These are phyloP conservation scores for Volucella inanis DNA, from an alignment of 2,888 invertebrate species.

Conservation along the genomic window DNA sequence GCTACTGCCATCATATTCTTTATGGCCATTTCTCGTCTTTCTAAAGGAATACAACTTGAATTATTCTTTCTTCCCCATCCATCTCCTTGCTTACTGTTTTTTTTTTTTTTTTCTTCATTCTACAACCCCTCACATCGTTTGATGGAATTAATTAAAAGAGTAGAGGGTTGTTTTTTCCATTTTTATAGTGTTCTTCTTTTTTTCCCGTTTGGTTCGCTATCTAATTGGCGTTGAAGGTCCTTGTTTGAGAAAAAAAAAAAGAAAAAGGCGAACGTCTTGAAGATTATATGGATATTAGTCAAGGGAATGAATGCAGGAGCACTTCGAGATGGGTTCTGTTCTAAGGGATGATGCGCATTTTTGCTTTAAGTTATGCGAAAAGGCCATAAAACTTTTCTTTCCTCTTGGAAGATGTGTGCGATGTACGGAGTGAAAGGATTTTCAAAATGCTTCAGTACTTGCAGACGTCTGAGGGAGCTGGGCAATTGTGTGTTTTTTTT, in stretches of 20 bases:
- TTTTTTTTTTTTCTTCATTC: slow-evolving; percentile 27
- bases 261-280: slow-evolving; percentile 12
- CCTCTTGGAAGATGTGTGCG: slow-evolving; percentile 17
- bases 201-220: slow-evolving; percentile 7
- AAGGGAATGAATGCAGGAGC: slow-evolving; percentile 34
- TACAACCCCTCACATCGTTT: slow-evolving; percentile 17
- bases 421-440: neutral
- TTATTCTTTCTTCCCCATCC: slow-evolving; percentile 6
- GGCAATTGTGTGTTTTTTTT: too few species aligned
- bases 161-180: slow-evolving; percentile 43
- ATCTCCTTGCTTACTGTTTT: neutral
- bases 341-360: slow-evolving; percentile 56
- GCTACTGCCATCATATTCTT: slow-evolving; percentile 48
- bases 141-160: slow-evolving; percentile 72
- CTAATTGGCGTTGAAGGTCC: slow-evolving; percentile 65
- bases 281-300: slow-evolving; percentile 69
- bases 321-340: slow-evolving; percentile 29
- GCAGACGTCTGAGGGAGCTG: too few species aligned
- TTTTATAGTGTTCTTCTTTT: neutral
- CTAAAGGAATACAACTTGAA: slow-evolving; percentile 35
- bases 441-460: neutral
- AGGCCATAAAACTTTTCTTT: slow-evolving; percentile 29
- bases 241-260: neutral
- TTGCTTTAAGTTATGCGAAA: slow-evolving; percentile 62
- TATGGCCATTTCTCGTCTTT: slow-evolving; percentile 21